Conservation (phyloP, 2,888 invertebrate species). For the Sycophila texana region DNA sequence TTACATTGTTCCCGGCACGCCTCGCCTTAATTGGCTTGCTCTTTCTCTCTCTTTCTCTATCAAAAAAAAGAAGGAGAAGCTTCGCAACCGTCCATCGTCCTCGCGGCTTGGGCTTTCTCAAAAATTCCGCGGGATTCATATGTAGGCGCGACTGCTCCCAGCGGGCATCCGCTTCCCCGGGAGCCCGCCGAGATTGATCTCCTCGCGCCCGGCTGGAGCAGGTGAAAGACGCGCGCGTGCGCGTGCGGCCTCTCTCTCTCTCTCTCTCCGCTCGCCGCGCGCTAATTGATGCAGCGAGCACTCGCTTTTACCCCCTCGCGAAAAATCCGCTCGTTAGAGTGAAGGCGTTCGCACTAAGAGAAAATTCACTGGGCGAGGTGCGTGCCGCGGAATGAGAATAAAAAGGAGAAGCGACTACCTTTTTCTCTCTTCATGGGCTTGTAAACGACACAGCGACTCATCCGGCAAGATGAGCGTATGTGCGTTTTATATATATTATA, state of each 20-base stretch:
- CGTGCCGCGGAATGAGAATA: background rate
- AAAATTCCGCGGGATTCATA: slow-evolving; percentile 32
- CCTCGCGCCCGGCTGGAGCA: slow-evolving; percentile 12
- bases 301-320: slow-evolving; percentile 15
- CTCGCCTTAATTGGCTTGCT: no score
- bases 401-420: slow-evolving; percentile 44
- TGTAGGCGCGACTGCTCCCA: slow-evolving; percentile 40
- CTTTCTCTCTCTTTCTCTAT: no score
- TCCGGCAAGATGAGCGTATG: slow-evolving; percentile 33
- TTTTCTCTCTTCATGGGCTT: slow-evolving; percentile 11
- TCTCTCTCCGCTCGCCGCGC: background rate
- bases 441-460: slow-evolving; percentile 49
- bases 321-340: background rate
- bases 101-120: slow-evolving; percentile 6
- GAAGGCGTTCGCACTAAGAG: slow-evolving; percentile 39
- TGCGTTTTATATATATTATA: background rate
- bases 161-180: slow-evolving; percentile 39
- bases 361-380: slow-evolving; percentile 48
- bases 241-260: background rate
- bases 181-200: slow-evolving; percentile 37
- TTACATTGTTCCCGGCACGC: no score
- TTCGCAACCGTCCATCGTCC: background rate
- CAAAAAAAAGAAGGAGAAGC: no score
- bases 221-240: slow-evolving; percentile 48
- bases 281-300: slow-evolving; percentile 46